Evolutionary conservation across 2,888 invertebrate species (phyloP).

Genomic region (Heliconius erato): DNA sequence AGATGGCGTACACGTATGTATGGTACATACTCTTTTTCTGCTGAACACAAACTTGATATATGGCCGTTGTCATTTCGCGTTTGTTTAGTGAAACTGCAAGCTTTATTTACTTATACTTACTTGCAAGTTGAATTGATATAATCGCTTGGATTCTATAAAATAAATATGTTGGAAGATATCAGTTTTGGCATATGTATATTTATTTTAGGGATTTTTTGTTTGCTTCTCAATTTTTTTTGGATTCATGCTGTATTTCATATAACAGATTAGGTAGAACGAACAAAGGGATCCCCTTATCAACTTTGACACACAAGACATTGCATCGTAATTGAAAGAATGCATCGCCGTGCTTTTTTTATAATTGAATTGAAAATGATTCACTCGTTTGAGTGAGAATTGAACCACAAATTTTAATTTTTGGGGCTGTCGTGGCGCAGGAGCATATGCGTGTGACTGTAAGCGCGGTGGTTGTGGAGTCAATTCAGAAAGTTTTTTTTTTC

Average conservation of each 20-base stretch:
- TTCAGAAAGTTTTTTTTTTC: no score
- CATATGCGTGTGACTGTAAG: background rate
- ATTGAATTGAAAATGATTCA: no score
- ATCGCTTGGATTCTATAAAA: constrained; percentile 42
- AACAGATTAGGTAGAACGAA: no score
- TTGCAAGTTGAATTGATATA: constrained; percentile 46
- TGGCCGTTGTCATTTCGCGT: constrained; percentile 56
- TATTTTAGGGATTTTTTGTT: background rate
- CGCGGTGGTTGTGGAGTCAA: no score
- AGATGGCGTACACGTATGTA: constrained; percentile 51
- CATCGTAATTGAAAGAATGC: no score
- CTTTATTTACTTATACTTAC: constrained; percentile 48
- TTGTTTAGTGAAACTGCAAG: constrained; percentile 51
- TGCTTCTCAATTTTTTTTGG: no score
- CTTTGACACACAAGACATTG: no score
- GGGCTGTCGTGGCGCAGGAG: background rate
- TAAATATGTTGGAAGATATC: constrained; percentile 36
- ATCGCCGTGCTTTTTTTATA: no score
- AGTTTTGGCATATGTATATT: background rate
- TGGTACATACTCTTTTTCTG: constrained; percentile 52
- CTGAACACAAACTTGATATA: constrained; percentile 56
- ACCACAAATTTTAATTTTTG: no score
- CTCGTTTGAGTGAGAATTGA: no score
- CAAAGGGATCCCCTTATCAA: no score
- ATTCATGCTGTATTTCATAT: no score